Conservation (phyloP, 1,140 invertebrate genomes). For the Drosophila tsacasi region DNA sequence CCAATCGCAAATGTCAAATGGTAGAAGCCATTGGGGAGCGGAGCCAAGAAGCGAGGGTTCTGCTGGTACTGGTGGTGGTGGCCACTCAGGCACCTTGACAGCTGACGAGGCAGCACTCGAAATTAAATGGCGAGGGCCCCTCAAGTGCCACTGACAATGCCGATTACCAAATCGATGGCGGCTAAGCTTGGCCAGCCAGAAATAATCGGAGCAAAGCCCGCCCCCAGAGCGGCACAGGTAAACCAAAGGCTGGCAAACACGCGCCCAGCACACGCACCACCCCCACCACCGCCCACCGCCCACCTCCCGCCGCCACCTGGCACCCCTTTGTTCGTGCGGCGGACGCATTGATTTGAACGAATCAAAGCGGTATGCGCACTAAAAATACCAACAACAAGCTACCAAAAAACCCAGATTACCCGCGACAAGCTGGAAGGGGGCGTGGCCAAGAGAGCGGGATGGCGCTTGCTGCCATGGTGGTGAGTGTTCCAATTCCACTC, state of each 20-base stretch:
- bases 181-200: neutral
- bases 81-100: slow-evolving; percentile 20
- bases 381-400: slow-evolving; percentile 80
- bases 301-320: neutral
- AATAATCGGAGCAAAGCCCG: slow-evolving; percentile 26
- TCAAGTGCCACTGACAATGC: slow-evolving; percentile 57
- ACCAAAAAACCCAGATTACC: slow-evolving; percentile 73
- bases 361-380: slow-evolving; percentile 82
- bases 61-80: slow-evolving; percentile 16
- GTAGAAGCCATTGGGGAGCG: slow-evolving; percentile 29
- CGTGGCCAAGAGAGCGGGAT: slow-evolving; percentile 52
- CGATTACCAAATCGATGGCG: slow-evolving; percentile 62
- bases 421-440: slow-evolving; percentile 71
- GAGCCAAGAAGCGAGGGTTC: neutral
- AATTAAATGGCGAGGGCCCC: slow-evolving; percentile 71
- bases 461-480: slow-evolving; percentile 43
- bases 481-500: slow-evolving; percentile 63
- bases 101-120: slow-evolving; percentile 59
- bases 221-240: slow-evolving; percentile 42
- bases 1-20: slow-evolving; percentile 43
- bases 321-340: slow-evolving; percentile 49
- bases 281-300: slow-evolving; percentile 4
- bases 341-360: slow-evolving; percentile 81
- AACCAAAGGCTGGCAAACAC: slow-evolving; percentile 73
- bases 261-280: slow-evolving; percentile 48